Conservation (phyloP, 2,113 vertebrate species). For the Tachycineta bicolor region DNA sequence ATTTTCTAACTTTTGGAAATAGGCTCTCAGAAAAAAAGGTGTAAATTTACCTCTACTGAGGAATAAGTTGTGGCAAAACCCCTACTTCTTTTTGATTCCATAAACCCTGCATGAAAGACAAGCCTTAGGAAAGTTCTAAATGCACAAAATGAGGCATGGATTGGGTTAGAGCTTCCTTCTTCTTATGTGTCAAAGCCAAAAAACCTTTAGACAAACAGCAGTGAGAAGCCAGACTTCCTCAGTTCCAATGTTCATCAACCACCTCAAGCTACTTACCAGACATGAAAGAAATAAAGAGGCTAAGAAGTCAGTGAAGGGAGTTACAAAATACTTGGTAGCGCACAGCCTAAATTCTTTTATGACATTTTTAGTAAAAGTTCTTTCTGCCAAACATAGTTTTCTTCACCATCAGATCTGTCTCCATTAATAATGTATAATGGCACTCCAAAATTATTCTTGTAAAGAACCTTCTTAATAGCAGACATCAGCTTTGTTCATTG, state of each 20-base stretch:
- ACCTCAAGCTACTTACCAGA: slow-evolving; percentile 43
- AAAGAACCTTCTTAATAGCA: slow-evolving; percentile 10
- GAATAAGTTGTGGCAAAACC: background rate
- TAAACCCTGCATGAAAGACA: background rate
- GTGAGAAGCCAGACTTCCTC: slow-evolving; percentile 26
- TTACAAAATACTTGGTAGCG: slow-evolving; percentile 51
- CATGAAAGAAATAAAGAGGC: slow-evolving; percentile 41
- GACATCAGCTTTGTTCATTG: background rate
- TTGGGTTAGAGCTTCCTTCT: background rate
- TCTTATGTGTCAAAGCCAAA: slow-evolving; percentile 39
- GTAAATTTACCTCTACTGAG: background rate
- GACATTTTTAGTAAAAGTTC: slow-evolving; percentile 42
- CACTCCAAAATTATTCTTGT: slow-evolving; percentile 18
- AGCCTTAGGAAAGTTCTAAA: background rate
- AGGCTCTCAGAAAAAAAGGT: background rate
- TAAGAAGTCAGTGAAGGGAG: slow-evolving; percentile 27
- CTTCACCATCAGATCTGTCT: slow-evolving; percentile 51
- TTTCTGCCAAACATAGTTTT: slow-evolving; percentile 47
- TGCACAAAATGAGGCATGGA: background rate
- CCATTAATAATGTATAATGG: background rate
- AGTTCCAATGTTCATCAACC: slow-evolving; percentile 11
- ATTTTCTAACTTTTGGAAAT: background rate
- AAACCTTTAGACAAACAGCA: slow-evolving; percentile 24
- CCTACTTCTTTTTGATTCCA: background rate
- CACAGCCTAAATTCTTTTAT: slow-evolving; percentile 37